These are phyloP conservation scores for Stomatorhinus walkeri DNA, from an alignment of 2,797 vertebrate genomes.

Conservation along the genomic window DNA sequence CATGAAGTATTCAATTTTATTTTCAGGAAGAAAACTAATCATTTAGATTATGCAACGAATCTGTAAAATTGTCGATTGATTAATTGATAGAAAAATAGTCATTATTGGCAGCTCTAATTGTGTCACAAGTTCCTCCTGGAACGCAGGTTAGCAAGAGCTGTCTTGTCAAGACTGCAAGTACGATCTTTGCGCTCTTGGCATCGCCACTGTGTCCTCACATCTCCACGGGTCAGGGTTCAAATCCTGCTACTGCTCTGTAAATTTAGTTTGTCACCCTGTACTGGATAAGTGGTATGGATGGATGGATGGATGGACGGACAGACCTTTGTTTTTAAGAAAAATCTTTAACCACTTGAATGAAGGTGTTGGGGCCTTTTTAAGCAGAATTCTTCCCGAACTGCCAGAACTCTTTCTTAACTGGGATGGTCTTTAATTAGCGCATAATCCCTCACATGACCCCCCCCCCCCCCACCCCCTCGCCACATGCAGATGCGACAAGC, in stretches of 20 bases:
- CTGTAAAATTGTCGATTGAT: not conserved
- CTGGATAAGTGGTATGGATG: not conserved
- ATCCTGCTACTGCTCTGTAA: not conserved
- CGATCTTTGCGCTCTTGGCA: not conserved
- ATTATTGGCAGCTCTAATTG: not conserved
- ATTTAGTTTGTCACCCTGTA: not conserved
- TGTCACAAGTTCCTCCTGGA: not conserved
- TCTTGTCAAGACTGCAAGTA: not conserved
- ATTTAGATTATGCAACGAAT: not conserved
- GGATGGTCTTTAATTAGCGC: not conserved
- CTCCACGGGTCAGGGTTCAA: not conserved
- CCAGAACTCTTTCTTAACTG: not conserved
- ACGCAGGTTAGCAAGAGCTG: not conserved
- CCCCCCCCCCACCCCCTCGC: not conserved
- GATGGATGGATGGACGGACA: not conserved
- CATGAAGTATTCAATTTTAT: not conserved
- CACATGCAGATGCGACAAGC: conserved; percentile 81
- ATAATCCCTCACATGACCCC: not conserved
- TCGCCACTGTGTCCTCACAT: not conserved
- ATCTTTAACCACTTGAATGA: not conserved
- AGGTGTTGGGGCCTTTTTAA: not conserved
- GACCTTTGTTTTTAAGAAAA: not conserved
- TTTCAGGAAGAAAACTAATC: not conserved
- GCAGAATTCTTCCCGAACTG: not conserved
- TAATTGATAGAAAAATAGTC: not conserved